Evolutionary conservation across 1,140 invertebrate species (phyloP), one percentile per base, ranked within the genome.

Genomic region (Ptiloglossa arizonensis): DNA sequence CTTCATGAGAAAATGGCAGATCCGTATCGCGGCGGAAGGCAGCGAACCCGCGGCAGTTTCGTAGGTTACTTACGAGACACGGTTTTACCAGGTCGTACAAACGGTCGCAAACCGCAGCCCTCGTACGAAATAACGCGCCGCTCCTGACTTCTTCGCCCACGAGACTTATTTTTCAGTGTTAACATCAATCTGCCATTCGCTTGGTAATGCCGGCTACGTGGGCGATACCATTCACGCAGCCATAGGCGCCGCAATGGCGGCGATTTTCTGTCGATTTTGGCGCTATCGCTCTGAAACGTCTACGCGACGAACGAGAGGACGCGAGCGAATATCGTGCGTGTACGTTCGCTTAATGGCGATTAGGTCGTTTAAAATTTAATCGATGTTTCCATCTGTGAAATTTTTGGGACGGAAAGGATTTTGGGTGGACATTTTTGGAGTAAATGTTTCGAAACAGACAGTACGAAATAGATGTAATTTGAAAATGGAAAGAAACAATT

Each of bases 1-100:
- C 27, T 44, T 82, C 67, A 48, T 50, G 85, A 67, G 82, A 74
- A 83, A 83, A 83, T 79, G 81, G 82, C 69, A 83, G 82, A 83
- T 83, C 78, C 63, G 70, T 83, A 83, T 83, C 82, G 74, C 48
- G 11, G 15, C 8, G 27, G 13, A 54, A 46, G 22, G n/a, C 19
- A 13, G 38, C n/a, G n/a, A 2, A n/a, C 22, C 35, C 67, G 38
- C 17, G 56, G 32, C 52, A 50, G 62, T 76, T 83, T 83, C 59
- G 66, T 68, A 46, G 15, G 15, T 76, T 60, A 54, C 57, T 67
- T 63, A 67, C 44, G 27, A 59, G 62, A 22, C 59, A 38, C 66
- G 81, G 41, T 77, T 81, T 67, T 77, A 71, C 67, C 60, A 35
- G 74, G n/a, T 69, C 46, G 50, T 60, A 60, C 48, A 68, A 54